Base-by-base conservation (phyloP, 2,797 vertebrate genomes). In the Serranus cabrilla region DNA sequence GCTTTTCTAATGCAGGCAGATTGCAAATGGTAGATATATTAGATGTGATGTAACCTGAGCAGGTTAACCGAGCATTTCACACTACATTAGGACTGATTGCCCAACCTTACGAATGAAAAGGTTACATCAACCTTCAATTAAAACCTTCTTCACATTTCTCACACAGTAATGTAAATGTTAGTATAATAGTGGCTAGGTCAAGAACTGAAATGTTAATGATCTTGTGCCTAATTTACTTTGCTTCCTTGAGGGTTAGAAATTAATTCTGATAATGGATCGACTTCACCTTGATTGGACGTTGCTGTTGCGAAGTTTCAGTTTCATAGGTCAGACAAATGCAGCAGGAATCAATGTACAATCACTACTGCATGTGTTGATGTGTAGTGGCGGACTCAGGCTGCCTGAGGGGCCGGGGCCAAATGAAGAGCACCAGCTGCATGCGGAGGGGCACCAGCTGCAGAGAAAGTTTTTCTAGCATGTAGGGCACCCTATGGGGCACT, bases 81-180 rank as follows among this genome's bases (percentile, higher is more conserved):
- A 52, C 49, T 67, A 78, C 82, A 93, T 94, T 92, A 93, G 93
- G 90, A 93, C 89, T 77, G 93, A 95, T 94, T 90, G 81, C 81
- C 45, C 68, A 80, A 69, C 82, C 84, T 80, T 80, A 55, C 82
- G 62, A 65, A 80, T 80, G 87, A 89, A 94, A 93, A 91, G 93
- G 90, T 93, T 92, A 89, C 74, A 61, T 91, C 92, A 93, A 94
- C 88, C 89, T 93, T 92, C 89, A 92, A 85, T 89, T 93, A 90
- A 90, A 89, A 74, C 71, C 72, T 45, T 81, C 77, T 75, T 70
- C 49, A 37, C 71, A 45, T 79, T 85, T 83, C 74, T 78, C 78
- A 73, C 37, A 67, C 75, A 57, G 52, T 71, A 59, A 67, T 80
- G 72, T 78, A 76, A 88, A 89, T 90, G 83, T 90, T 89, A 59